These are phyloP conservation scores for Panthera leo DNA, from an alignment of 2,113 vertebrate genomes.

Conservation along the genomic window DNA sequence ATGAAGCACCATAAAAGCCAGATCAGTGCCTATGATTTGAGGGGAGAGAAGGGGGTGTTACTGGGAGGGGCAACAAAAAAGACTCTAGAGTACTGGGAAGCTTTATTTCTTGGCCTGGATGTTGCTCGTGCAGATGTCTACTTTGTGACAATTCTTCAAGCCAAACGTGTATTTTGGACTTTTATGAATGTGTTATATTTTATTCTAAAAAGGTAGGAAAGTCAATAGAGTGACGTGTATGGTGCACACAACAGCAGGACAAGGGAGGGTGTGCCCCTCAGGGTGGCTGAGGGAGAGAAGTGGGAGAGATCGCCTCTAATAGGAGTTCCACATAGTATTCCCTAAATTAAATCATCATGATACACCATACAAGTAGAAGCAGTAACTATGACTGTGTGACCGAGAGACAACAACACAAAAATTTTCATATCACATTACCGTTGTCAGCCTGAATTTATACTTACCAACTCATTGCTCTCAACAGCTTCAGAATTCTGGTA, in stretches of 20 bases:
- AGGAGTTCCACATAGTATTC: background rate
- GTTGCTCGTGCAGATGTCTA: background rate
- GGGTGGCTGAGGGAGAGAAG: background rate
- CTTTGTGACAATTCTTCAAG: background rate
- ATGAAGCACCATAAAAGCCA: background rate
- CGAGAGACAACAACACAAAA: background rate
- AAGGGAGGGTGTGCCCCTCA: background rate
- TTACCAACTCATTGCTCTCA: background rate
- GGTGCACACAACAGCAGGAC: background rate
- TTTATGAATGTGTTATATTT: background rate
- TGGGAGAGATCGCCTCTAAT: background rate
- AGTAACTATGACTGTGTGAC: background rate
- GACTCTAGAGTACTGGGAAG: background rate
- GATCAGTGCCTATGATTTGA: background rate
- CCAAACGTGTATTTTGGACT: background rate
- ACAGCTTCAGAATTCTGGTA: background rate
- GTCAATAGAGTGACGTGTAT: background rate
- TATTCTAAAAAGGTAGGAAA: background rate
- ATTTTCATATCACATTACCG: background rate
- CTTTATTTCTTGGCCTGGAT: background rate
- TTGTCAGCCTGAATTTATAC: background rate
- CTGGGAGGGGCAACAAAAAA: background rate
- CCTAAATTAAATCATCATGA: background rate
- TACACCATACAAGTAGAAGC: background rate
- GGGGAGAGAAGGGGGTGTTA: accelerated